Evolutionary conservation across 2,113 vertebrate species (phyloP).

Genomic region (Notothenia rossii): DNA sequence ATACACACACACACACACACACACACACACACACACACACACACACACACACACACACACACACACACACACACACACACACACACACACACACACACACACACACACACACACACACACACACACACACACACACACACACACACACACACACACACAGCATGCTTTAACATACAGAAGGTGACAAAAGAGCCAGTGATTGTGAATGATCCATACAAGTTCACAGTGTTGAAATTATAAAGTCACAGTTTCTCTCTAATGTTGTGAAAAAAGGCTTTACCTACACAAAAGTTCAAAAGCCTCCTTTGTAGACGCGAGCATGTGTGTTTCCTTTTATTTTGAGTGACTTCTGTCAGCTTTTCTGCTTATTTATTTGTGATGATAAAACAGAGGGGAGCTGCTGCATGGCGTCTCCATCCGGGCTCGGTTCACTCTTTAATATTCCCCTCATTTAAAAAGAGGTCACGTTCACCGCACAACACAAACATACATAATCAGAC

Average conservation of each 20-base stretch:
- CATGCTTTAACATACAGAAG: constrained; percentile 14
- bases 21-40: not conserved
- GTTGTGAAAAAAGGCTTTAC: constrained; percentile 39
- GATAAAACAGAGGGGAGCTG: constrained; percentile 68
- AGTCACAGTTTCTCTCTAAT: constrained; percentile 62
- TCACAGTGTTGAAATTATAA: constrained; percentile 55
- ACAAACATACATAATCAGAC: constrained; percentile 60
- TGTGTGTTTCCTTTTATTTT: constrained; percentile 56
- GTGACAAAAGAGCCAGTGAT: constrained; percentile 25
- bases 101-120: constrained; percentile 25
- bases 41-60: not conserved
- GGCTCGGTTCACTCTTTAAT: constrained; percentile 69
- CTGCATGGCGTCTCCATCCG: constrained; percentile 70
- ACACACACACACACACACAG: not conserved
- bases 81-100: not conserved
- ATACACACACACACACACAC: constrained; percentile 4
- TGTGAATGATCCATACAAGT: constrained; percentile 59
- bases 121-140: not conserved
- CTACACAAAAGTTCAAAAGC: constrained; percentile 67
- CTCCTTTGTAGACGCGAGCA: constrained; percentile 40
- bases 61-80: not conserved
- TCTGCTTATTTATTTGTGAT: constrained; percentile 66
- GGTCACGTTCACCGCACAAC: constrained; percentile 60
- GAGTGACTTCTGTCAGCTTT: constrained; percentile 70
- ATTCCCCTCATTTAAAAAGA: constrained; percentile 73